Evolutionary conservation across 1,140 invertebrate genomes (phyloP).

Genomic region (Cyphomyrmex costatus): DNA sequence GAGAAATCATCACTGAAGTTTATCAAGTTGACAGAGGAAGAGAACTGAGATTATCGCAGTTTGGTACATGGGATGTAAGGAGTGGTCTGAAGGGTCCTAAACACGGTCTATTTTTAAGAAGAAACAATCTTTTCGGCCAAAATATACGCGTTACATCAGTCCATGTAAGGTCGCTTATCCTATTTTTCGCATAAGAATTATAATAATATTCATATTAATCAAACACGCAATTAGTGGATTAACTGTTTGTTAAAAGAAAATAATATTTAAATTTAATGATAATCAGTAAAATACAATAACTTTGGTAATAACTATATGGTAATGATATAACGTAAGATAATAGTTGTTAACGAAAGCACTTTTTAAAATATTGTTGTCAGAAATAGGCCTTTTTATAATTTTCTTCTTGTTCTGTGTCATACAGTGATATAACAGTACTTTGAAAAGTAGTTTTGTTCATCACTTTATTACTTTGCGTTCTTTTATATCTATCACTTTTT

Average conservation of each 20-base stretch:
- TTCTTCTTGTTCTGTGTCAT: background rate
- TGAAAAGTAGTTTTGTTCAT: background rate
- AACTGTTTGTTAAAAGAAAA: background rate
- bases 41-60: conserved; percentile 73
- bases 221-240: background rate
- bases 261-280: conserved; percentile 7
- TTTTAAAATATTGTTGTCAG: too few species aligned
- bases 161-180: conserved; percentile 74
- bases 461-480: background rate
- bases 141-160: conserved; percentile 80
- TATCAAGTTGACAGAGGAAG: conserved; percentile 79
- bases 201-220: conserved; percentile 32
- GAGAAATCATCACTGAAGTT: conserved; percentile 80
- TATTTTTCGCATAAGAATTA: background rate
- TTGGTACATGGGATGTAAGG: conserved; percentile 76
- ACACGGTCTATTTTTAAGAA: conserved; percentile 79
- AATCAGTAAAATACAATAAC: conserved; percentile 13
- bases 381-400: background rate
- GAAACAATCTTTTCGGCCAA: conserved; percentile 81
- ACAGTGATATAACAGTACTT: background rate
- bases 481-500: conserved; percentile 1
- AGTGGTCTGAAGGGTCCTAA: conserved; percentile 75
- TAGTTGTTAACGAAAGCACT: too few species aligned
- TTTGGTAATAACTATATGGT: too few species aligned
- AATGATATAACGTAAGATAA: too few species aligned